Evolutionary conservation across 1,140 invertebrate species (phyloP).

Genomic region (Amphibalanus amphitrite): DNA sequence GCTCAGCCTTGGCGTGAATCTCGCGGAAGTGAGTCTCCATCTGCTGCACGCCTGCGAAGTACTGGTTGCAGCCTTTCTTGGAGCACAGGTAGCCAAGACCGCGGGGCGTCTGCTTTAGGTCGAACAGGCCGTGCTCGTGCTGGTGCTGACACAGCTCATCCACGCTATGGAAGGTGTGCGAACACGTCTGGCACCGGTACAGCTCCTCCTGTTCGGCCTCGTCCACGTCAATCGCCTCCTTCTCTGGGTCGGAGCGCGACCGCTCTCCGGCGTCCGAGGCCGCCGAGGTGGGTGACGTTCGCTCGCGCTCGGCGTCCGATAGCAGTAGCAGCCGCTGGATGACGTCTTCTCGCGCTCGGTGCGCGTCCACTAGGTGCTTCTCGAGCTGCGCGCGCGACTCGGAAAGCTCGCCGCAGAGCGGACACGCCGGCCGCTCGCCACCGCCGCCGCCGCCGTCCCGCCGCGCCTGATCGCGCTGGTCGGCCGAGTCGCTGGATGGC

Average conservation of each 20-base stretch:
- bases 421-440: no score
- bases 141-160: slow-evolving; percentile 68
- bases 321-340: not conserved
- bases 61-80: slow-evolving; percentile 72
- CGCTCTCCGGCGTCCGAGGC: slow-evolving; percentile 3
- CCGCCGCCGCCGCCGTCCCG: no score
- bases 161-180: slow-evolving; percentile 45
- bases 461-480: no score
- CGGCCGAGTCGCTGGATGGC: no score
- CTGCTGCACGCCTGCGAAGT: slow-evolving; percentile 53
- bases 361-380: no score
- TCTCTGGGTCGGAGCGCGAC: no score
- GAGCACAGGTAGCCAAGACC: slow-evolving; percentile 70
- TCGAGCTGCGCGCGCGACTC: no score
- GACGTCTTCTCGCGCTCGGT: no score
- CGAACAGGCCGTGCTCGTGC: slow-evolving; percentile 63
- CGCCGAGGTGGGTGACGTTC: not conserved
- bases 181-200: slow-evolving; percentile 10
- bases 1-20: slow-evolving; percentile 43
- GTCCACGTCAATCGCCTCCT: not conserved
- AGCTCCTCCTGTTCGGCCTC: not conserved
- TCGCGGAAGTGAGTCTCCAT: slow-evolving; percentile 67
- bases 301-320: not conserved
- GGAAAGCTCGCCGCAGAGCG: no score
- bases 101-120: slow-evolving; percentile 59